A percentile compares a stretch with the other conserved stretches of the same genome.
These are phyloP conservation scores for Petromus typicus DNA, from an alignment of 2,113 vertebrate species.

Conservation along the genomic window DNA sequence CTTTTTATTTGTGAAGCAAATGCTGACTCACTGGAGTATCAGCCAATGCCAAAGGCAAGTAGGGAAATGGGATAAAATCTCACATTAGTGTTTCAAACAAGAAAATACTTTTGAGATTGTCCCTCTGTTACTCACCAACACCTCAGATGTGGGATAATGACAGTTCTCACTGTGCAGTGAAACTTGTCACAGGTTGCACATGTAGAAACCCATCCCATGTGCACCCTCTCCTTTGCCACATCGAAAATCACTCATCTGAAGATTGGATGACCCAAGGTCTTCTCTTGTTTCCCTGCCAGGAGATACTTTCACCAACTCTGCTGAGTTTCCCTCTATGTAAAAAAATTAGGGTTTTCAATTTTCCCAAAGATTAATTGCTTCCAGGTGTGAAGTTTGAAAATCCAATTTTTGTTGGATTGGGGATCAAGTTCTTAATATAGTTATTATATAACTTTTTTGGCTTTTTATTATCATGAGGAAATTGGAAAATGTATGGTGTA, in stretches of 20 bases:
- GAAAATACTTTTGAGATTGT: too few species aligned
- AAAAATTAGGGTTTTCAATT: background rate
- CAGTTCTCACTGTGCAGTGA: too few species aligned
- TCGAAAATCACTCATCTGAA: background rate
- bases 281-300: fast-evolving
- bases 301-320: background rate
- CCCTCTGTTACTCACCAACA: background rate
- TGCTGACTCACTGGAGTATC: background rate
- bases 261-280: background rate
- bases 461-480: too few species aligned
- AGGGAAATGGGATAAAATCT: background rate
- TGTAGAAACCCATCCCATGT: background rate
- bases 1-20: background rate
- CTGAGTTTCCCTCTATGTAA: background rate
- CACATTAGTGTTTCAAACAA: background rate
- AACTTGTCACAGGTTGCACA: too few species aligned
- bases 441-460: background rate
- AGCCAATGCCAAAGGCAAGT: background rate
- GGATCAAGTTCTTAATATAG: background rate
- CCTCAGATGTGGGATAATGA: background rate
- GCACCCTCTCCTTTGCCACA: background rate
- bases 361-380: background rate
- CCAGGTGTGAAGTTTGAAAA: background rate
- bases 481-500: too few species aligned
- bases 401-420: background rate